Conservation (phyloP, 2,797 vertebrate genomes). For the Apogon talboti region DNA sequence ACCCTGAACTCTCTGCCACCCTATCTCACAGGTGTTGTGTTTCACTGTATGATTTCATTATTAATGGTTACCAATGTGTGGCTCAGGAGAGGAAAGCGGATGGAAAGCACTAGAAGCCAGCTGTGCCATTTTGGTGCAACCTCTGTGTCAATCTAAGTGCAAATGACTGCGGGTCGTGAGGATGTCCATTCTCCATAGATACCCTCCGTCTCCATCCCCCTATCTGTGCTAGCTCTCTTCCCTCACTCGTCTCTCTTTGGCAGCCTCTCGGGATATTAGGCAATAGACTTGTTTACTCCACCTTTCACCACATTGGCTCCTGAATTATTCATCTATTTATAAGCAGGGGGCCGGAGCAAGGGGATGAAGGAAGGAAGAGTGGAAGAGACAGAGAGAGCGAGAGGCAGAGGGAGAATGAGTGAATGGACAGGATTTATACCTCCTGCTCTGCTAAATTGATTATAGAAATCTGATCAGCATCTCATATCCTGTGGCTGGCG, state of each 20-base stretch:
- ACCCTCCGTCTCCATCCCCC: slow-evolving; percentile 63
- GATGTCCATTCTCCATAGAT: slow-evolving; percentile 76
- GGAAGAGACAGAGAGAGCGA: slow-evolving; percentile 40
- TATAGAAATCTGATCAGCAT: slow-evolving; percentile 85
- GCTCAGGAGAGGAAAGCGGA: slow-evolving; percentile 51
- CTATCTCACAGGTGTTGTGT: slow-evolving; percentile 68
- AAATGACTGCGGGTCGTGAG: slow-evolving; percentile 81
- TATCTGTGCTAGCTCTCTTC: slow-evolving; percentile 73
- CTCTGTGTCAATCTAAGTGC: slow-evolving; percentile 83
- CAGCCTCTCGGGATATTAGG: slow-evolving; percentile 87
- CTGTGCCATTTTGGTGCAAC: slow-evolving; percentile 78
- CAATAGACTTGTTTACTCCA: slow-evolving; percentile 90
- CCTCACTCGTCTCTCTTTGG: slow-evolving; percentile 77
- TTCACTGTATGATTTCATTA: slow-evolving; percentile 75
- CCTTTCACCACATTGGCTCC: slow-evolving; percentile 87
- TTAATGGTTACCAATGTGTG: slow-evolving; percentile 69
- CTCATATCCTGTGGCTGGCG: slow-evolving; percentile 78
- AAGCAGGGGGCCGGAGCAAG: slow-evolving; percentile 76
- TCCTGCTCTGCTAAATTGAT: slow-evolving; percentile 85
- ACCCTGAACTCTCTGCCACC: slow-evolving; percentile 61
- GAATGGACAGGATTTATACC: slow-evolving; percentile 84
- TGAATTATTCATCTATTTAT: slow-evolving; percentile 89
- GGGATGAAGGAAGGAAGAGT: slow-evolving; percentile 48
- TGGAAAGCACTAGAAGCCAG: slow-evolving; percentile 56
- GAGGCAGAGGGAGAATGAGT: slow-evolving; percentile 69